Evolutionary conservation across 2,113 vertebrate species (phyloP), one percentile per base, ranked within the genome.

Genomic region (Dolichallabes microphthalmus): DNA sequence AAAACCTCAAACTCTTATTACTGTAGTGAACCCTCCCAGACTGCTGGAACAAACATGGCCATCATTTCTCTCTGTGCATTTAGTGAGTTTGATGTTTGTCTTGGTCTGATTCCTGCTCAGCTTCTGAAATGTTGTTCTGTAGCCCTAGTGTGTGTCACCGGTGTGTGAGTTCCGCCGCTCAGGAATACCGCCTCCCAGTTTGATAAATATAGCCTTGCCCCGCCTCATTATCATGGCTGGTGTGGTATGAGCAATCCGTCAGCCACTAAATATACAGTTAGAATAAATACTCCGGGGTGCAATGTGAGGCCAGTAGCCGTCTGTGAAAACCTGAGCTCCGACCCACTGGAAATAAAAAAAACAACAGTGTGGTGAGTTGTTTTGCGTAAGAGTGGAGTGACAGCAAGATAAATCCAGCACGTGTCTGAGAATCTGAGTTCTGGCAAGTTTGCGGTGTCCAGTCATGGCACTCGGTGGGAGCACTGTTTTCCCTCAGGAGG

Each of bases 201-300:
- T 57, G 82, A 80, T 94, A 95, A 94, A 94, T 95, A 94, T 95
- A 95, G 88, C 89, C 82, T 80, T 86, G 82, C 89, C 89, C 90
- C 88, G 90, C 91, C 93, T 94, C 93, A 92, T 94, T 94, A 94
- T 92, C 92, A 93, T 94, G 91, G 90, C 75, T 93, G 92, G 89
- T 93, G 90, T 94, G 89, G 88, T 91, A 92, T 90, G 87, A 85
- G 84, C 90, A 11, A 68, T 89, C 83, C 86, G 90, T 95, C 94
- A 95, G 88, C 80, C 74, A 84, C 91, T 94, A 94, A 90, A 93
- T 93, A 93, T 94, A 93, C 78, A 86, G 88, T 85, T 92, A 92
- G 92, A 92, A 94, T 94, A 93, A 93, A 94, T 94, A 92, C 91
- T 92, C 92, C 89, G 92, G 92, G 90, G 92, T 92, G 87, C 87